Conservation (phyloP, 2,888 invertebrate species). For the Phragmatobia fuliginosa region DNA sequence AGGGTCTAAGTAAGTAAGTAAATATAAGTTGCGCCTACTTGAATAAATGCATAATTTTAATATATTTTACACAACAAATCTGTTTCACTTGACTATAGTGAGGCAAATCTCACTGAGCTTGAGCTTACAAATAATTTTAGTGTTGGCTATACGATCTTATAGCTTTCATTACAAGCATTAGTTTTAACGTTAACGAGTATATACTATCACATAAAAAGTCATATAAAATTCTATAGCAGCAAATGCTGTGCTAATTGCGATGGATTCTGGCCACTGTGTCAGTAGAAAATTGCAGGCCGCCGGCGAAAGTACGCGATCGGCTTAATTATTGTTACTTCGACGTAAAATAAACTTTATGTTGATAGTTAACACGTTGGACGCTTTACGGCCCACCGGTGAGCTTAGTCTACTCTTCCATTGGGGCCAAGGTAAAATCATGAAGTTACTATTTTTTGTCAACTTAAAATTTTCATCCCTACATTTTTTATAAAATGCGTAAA, state of each 20-base stretch:
- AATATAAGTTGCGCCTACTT: too few species aligned
- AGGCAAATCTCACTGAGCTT: neutral
- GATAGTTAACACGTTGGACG: too few species aligned
- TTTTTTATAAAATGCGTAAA: too few species aligned
- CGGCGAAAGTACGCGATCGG: constrained; percentile 52
- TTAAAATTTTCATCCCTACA: too few species aligned
- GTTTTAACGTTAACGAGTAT: neutral
- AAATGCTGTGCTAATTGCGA: constrained; percentile 61
- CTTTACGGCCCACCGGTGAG: too few species aligned
- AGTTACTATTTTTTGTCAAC: too few species aligned
- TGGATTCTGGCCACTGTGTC: constrained; percentile 66
- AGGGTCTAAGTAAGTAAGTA: too few species aligned
- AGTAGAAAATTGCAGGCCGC: constrained; percentile 31
- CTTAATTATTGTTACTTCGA: constrained; percentile 43
- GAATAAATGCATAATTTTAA: too few species aligned
- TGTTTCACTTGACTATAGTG: neutral
- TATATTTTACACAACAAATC: neutral
- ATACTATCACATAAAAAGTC: neutral
- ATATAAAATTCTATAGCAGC: constrained; percentile 59
- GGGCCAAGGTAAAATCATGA: too few species aligned
- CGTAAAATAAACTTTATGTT: constrained; percentile 30
- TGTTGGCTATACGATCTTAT: neutral
- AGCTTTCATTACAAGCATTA: neutral
- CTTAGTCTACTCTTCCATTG: too few species aligned
- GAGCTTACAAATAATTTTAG: neutral